Evolutionary conservation across 1,140 invertebrate genomes (phyloP).

Genomic region (Rhopalosiphum maidis): DNA sequence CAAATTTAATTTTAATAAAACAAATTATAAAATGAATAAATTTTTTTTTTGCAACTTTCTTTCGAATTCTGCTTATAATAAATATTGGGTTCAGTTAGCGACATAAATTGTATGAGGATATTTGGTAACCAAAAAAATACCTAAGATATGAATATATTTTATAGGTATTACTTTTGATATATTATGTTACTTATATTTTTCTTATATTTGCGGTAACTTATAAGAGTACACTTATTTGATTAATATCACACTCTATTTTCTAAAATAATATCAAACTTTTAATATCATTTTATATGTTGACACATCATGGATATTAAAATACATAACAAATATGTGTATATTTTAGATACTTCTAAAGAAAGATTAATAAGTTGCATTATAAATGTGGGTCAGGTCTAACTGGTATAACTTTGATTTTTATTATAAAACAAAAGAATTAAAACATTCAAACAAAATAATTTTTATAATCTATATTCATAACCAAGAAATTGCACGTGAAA

Average conservation of each 20-base stretch:
- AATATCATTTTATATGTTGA: not conserved
- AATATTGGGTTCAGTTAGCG: not conserved
- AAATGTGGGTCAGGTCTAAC: not conserved
- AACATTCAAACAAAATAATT: not conserved
- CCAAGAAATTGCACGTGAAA: not conserved
- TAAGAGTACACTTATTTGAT: not conserved
- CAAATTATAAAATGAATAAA: not conserved
- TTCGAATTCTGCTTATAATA: not conserved
- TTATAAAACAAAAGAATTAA: not conserved
- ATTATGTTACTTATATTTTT: not conserved
- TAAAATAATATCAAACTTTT: not conserved
- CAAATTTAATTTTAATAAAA: conserved; percentile 17
- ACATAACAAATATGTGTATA: not conserved
- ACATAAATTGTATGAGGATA: not conserved
- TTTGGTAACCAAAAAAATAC: not conserved
- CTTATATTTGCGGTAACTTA: not conserved
- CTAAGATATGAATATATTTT: not conserved
- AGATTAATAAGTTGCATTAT: not conserved
- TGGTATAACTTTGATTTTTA: not conserved
- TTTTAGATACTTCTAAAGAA: not conserved
- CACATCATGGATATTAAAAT: not conserved
- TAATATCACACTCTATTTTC: not conserved
- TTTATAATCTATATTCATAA: not conserved
- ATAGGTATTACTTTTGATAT: not conserved
- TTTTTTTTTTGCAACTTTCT: not conserved